Conservation (phyloP, 1,140 invertebrate species). For the Thalassaphorura encarpata region DNA sequence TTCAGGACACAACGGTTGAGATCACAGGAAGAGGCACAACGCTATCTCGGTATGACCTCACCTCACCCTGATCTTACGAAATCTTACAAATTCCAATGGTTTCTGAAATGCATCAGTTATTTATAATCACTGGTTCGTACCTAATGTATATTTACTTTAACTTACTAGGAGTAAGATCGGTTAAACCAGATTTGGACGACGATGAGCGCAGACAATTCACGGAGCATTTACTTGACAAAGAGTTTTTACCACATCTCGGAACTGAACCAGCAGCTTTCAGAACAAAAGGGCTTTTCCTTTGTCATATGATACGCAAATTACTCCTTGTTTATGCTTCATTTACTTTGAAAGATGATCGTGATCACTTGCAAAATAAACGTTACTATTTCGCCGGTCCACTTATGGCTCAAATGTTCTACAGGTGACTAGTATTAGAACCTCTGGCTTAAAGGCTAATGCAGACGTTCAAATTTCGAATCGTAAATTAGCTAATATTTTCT, state of each 20-base stretch:
- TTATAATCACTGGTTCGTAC: too few species aligned
- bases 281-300: conserved; percentile 94
- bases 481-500: too few species aligned
- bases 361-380: conserved; percentile 98
- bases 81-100: too few species aligned
- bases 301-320: conserved; percentile 95
- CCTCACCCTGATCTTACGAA: too few species aligned
- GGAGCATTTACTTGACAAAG: conserved; percentile 43
- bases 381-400: conserved; percentile 92
- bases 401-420: conserved; percentile 86
- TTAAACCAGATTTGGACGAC: not conserved
- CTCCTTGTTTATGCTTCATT: conserved; percentile 81
- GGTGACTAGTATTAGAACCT: too few species aligned
- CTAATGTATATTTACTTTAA: too few species aligned
- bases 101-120: too few species aligned
- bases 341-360: conserved; percentile 92
- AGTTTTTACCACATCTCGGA: conserved; percentile 98
- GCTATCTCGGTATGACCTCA: too few species aligned
- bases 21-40: not conserved
- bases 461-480: too few species aligned
- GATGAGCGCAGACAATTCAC: not conserved
- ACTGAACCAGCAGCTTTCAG: conserved; percentile 97
- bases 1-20: not conserved
- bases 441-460: too few species aligned
- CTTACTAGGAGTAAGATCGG: too few species aligned